These are phyloP conservation scores for Australoheros facetus DNA, from an alignment of 2,797 vertebrate species.

Conservation along the genomic window DNA sequence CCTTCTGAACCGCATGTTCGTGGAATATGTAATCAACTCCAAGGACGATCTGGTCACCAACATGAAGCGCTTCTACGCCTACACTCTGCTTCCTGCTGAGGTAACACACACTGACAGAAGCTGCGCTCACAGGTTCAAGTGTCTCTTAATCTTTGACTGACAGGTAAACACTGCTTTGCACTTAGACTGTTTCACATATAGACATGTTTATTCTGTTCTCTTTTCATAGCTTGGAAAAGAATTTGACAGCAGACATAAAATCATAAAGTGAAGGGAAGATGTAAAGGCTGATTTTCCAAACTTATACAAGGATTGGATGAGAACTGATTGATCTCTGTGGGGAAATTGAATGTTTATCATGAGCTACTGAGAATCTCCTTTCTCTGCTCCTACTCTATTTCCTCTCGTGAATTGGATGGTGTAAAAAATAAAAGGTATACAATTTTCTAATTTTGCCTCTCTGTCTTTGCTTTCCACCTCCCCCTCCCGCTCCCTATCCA, in stretches of 20 bases:
- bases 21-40: constrained; percentile 94
- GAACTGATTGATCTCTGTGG: constrained; percentile 53
- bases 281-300: constrained; percentile 29
- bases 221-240: constrained; percentile 10
- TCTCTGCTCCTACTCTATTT: constrained; percentile 45
- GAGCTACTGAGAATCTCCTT: constrained; percentile 34
- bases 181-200: constrained; percentile 5
- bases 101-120: constrained; percentile 70
- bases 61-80: constrained; percentile 97
- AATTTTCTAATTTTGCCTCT: constrained; percentile 51
- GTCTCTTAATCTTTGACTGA: constrained; percentile 31
- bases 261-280: constrained; percentile 19
- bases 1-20: constrained; percentile 92
- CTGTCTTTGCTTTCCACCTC: background rate
- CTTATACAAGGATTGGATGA: constrained; percentile 34
- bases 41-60: constrained; percentile 91
- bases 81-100: constrained; percentile 95
- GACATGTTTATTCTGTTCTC: constrained; percentile 9
- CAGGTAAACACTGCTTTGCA: constrained; percentile 28
- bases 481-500: background rate
- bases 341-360: constrained; percentile 65
- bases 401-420: constrained; percentile 36
- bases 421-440: constrained; percentile 36
- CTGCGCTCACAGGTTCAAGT: background rate
- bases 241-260: constrained; percentile 12